Percentiles rank a stretch among this genome's conserved stretches.
These are phyloP conservation scores for Diabrotica balteata DNA, from an alignment of 2,888 invertebrate species.

Conservation along the genomic window DNA sequence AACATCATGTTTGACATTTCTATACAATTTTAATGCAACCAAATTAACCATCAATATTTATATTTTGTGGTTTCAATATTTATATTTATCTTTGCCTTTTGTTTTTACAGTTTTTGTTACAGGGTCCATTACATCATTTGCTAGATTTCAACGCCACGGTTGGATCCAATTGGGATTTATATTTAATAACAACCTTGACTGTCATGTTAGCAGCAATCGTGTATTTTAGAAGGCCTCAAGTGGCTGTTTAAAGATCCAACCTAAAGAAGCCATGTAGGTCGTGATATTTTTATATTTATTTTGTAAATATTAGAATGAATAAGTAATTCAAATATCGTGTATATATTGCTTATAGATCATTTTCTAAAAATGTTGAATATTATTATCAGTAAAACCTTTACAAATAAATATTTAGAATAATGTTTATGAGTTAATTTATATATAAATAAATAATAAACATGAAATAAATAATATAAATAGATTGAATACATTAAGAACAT, in stretches of 20 bases:
- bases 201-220: slow-evolving; percentile 83
- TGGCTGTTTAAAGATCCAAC: slow-evolving; percentile 13
- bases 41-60: too few species aligned
- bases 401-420: not conserved
- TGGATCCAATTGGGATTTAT: slow-evolving; percentile 93
- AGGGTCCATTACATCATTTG: slow-evolving; percentile 71
- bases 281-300: slow-evolving; percentile 37
- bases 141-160: slow-evolving; percentile 75
- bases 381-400: too few species aligned
- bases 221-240: slow-evolving; percentile 75
- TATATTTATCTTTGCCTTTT: not conserved
- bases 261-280: slow-evolving; percentile 2
- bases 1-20: too few species aligned
- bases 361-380: too few species aligned
- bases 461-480: not conserved
- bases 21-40: too few species aligned
- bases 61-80: not conserved
- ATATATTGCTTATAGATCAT: too few species aligned
- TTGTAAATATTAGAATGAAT: slow-evolving; percentile 33
- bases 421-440: not conserved
- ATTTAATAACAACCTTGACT: slow-evolving; percentile 83
- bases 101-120: slow-evolving; percentile 46
- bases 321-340: not conserved
- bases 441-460: not conserved
- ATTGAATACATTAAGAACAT: not conserved